These are phyloP conservation scores for Bos taurus DNA, from an alignment of 2,113 vertebrate species.

Conservation along the genomic window DNA sequence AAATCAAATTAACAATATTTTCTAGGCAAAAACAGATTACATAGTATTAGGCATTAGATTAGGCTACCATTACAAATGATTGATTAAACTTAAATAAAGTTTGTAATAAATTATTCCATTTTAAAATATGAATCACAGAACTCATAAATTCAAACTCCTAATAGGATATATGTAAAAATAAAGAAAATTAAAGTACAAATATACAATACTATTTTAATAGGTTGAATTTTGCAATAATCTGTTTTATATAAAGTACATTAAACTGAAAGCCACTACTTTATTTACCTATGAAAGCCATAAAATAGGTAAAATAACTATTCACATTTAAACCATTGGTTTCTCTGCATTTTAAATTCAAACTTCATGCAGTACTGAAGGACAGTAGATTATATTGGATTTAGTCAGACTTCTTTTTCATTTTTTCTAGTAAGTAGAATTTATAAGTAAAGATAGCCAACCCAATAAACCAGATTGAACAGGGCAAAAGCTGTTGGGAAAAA, in stretches of 20 bases:
- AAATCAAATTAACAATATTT: background rate
- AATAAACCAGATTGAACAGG: conserved; percentile 96
- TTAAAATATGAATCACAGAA: conserved; percentile 9
- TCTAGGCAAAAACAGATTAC: background rate
- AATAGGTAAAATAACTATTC: background rate
- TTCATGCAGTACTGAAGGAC: conserved; percentile 16
- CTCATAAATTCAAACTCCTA: background rate
- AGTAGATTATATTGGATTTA: background rate
- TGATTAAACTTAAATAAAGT: conserved; percentile 40
- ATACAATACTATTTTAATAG: conserved; percentile 3
- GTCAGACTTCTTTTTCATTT: conserved; percentile 53
- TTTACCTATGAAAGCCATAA: background rate
- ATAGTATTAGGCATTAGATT: background rate
- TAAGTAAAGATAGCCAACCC: conserved; percentile 96
- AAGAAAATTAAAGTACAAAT: conserved; percentile 40
- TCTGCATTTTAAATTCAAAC: conserved; percentile 52
- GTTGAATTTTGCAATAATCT: background rate
- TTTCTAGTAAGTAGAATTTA: conserved; percentile 75
- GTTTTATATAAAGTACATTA: background rate
- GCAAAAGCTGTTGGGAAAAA: conserved; percentile 98
- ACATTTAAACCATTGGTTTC: background rate
- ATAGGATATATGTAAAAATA: background rate
- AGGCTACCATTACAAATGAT: background rate
- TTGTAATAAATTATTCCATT: background rate
- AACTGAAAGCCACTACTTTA: background rate